These are phyloP conservation scores for Calypte anna DNA, from an alignment of 2,113 vertebrate species.

Conservation along the genomic window DNA sequence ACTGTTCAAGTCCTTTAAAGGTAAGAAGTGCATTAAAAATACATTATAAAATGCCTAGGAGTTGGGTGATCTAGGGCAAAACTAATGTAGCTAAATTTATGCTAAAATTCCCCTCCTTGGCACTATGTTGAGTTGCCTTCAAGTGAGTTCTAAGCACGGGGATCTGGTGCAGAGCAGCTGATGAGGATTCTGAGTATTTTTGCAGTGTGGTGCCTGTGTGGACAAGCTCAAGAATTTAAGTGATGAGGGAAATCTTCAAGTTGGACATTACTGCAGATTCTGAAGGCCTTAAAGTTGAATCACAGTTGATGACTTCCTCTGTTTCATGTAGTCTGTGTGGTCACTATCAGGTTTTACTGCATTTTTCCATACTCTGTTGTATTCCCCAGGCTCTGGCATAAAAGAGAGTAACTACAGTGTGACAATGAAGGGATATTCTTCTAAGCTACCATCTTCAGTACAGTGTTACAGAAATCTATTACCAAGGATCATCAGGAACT, in stretches of 20 bases:
- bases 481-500: background rate
- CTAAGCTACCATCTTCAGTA: background rate
- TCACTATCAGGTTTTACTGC: background rate
- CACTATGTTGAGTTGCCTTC: background rate
- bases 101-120: background rate
- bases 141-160: background rate
- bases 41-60: background rate
- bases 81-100: fast-evolving
- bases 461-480: background rate
- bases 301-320: background rate
- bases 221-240: background rate
- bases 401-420: background rate
- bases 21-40: background rate
- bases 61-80: background rate
- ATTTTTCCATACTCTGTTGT: background rate
- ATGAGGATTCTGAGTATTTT: background rate
- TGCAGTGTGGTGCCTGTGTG: background rate
- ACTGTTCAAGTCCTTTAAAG: background rate
- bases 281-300: background rate
- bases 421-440: background rate
- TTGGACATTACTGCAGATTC: background rate
- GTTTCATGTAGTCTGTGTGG: background rate
- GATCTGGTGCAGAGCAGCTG: background rate
- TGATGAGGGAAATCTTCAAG: background rate
- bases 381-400: background rate